Conservation (phyloP, 2,113 vertebrate genomes). For the Neotragus moschatus region DNA sequence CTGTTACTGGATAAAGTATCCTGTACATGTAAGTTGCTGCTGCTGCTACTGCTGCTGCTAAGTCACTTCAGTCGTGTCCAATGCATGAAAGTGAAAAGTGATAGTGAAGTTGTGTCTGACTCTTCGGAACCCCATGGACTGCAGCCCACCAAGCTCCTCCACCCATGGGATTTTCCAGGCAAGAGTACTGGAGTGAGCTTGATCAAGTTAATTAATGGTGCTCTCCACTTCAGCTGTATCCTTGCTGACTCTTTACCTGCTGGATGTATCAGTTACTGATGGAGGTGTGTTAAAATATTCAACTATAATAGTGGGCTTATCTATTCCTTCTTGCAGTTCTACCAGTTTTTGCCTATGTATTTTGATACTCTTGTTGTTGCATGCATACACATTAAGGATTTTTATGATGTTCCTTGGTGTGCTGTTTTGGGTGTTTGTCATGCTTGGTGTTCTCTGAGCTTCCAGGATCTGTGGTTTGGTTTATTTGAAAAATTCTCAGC, state of each 20-base stretch:
- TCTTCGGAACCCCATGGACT: too few species aligned
- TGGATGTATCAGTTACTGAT: background rate
- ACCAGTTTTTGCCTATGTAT: background rate
- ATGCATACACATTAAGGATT: background rate
- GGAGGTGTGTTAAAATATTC: background rate
- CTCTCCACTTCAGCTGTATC: background rate
- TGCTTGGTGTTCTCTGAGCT: background rate
- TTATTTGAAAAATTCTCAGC: background rate
- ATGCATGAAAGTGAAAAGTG: too few species aligned
- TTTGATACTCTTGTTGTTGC: background rate
- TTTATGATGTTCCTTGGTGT: background rate
- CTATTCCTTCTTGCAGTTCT: background rate
- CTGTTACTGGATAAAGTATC: background rate
- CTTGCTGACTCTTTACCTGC: background rate
- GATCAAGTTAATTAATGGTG: background rate
- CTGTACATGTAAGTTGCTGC: background rate
- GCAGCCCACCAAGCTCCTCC: too few species aligned
- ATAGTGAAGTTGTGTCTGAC: too few species aligned
- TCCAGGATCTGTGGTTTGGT: background rate
- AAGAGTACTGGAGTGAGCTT: too few species aligned
- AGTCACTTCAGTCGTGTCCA: too few species aligned
- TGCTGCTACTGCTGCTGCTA: too few species aligned
- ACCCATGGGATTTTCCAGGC: too few species aligned
- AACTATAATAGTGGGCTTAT: background rate
- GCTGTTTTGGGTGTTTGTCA: background rate